Evolutionary conservation across 2,113 vertebrate species (phyloP).

Genomic region (Pedetes capensis): DNA sequence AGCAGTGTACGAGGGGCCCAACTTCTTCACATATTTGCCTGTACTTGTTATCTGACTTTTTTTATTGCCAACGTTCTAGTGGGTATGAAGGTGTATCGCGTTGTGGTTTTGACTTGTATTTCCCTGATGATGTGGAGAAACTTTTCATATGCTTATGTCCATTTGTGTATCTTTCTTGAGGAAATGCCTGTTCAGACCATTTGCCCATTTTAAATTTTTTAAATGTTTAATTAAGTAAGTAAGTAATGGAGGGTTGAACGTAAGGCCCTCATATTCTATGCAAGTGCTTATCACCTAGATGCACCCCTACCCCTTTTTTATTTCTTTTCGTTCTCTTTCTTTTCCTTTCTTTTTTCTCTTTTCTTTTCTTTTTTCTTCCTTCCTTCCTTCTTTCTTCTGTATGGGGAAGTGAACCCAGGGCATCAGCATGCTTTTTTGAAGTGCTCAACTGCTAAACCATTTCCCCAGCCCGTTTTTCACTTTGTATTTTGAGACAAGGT

Average conservation of each 20-base stretch:
- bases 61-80: not conserved
- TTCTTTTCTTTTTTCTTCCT: not conserved
- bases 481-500: too few species aligned
- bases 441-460: too few species aligned
- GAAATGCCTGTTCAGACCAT: not conserved
- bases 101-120: constrained; percentile 6
- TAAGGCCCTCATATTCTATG: not conserved
- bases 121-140: not conserved
- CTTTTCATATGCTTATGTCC: not conserved
- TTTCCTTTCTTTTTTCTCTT: not conserved
- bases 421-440: too few species aligned
- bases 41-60: not conserved
- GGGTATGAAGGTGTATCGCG: not conserved
- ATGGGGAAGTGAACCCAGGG: too few species aligned
- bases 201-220: not conserved
- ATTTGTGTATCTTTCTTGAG: not conserved
- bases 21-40: not conserved
- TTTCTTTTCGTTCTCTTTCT: not conserved
- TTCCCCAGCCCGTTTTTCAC: too few species aligned
- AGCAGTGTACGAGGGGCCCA: not conserved
- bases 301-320: too few species aligned
- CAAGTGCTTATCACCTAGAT: too few species aligned
- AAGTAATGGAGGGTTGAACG: too few species aligned
- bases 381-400: too few species aligned
- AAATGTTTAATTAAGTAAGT: too few species aligned